Evolutionary conservation across 2,888 invertebrate genomes (phyloP), one percentile per base, ranked within the genome.

Genomic region (Lucinisca nassula): DNA sequence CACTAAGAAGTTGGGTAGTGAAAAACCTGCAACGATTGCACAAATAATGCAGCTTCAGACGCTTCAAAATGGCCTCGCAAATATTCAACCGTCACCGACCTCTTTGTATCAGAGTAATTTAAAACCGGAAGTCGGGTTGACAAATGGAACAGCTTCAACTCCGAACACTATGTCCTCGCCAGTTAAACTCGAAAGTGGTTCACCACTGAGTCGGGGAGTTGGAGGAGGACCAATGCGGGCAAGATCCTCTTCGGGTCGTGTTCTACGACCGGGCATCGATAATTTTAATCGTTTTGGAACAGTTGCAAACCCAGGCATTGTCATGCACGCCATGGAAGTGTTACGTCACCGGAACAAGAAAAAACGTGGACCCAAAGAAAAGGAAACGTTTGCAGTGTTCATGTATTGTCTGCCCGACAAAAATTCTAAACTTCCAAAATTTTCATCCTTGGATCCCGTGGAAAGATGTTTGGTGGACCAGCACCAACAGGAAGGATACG

Each of bases 301-400:
- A 6, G 88, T 90, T 6, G 90, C 90, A 0, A 90, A 84, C 27
- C 90, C 86, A 1, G 88, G 88, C 37, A 80, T 90, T 30, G 87
- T 90, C 3, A 90, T 92, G 82, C 89, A 92, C 51, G 92, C 91
- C 0, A 89, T 91, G 86, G 90, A 90, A 32, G 58, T 90, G 30
- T 79, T 92, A 6, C 81, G 90, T 51, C 90, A 91, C 32, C 87
- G 86, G 55, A 90, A 91, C 21, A 91, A 90, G 75, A 84, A 88
- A 58, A 93, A 93, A 70, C 79, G 92, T 38, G 93, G 93, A 21
- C 93, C 93, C 21, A 93, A 91, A 72, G 93, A 93, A 78, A 93
- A 92, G 55, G 93, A 91, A 37, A 91, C 92, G 32, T 93, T 92
- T 78, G 85, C 90, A 21, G 90, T 92, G 35, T 91, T 89, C 10